Evolutionary conservation across 1,140 invertebrate species (phyloP).

Genomic region (Drosophila pruinosa): DNA sequence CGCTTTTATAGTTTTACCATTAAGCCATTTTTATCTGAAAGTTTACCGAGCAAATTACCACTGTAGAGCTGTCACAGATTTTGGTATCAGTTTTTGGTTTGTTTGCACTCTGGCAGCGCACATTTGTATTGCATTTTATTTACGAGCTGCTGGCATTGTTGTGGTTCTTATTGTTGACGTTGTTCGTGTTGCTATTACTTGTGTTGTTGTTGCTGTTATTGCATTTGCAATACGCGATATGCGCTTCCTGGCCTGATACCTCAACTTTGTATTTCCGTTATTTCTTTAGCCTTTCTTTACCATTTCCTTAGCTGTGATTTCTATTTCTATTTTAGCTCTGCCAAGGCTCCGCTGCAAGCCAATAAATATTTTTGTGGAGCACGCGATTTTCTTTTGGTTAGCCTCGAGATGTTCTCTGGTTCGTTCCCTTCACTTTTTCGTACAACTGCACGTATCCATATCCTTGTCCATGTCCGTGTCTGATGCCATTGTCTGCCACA

Average conservation of each 20-base stretch:
- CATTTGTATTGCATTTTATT: conserved; percentile 77
- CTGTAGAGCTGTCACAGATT: conserved; percentile 62
- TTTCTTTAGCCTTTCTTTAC: conserved; percentile 63
- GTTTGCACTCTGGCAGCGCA: conserved; percentile 58
- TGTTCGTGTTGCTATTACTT: conserved; percentile 17
- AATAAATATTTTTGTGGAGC: conserved; percentile 73
- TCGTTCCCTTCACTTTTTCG: background rate
- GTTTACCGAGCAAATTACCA: conserved; percentile 22
- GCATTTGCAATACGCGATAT: conserved; percentile 71
- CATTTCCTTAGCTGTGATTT: conserved; percentile 58
- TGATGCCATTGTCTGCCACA: conserved; percentile 66
- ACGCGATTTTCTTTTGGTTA: conserved; percentile 51
- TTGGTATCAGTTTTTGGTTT: conserved; percentile 57
- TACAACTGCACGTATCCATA: background rate
- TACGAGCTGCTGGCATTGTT: conserved; percentile 51
- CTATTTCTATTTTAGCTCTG: conserved; percentile 62
- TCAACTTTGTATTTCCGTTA: conserved; percentile 78
- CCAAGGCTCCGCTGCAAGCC: conserved; percentile 56
- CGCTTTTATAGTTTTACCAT: too few species aligned
- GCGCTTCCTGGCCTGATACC: conserved; percentile 75
- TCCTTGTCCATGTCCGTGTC: conserved; percentile 1
- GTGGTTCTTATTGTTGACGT: conserved; percentile 7
- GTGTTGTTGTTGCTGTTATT: conserved; percentile 8
- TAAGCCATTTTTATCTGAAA: too few species aligned
- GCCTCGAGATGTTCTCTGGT: background rate